Percentiles rank a stretch among this genome's conserved stretches.
Conservation (phyloP, 37 sponge, comb jelly and placozoan genomes). For the Bolinopsis microptera region DNA sequence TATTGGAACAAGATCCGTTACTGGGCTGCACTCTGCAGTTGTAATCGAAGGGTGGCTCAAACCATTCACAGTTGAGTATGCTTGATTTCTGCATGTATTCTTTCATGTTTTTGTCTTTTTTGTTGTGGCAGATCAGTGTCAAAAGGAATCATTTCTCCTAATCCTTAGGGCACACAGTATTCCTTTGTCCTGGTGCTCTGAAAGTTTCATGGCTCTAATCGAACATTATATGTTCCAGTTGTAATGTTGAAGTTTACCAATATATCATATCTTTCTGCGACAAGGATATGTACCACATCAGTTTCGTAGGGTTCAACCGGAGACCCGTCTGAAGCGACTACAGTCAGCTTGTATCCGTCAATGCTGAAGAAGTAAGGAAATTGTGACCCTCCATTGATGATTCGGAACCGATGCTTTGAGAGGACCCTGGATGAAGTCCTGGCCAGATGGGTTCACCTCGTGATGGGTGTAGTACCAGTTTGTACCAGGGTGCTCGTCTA, state of each 20-base stretch:
- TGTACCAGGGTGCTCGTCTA: conserved; percentile 72
- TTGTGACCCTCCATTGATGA: conserved; percentile 74
- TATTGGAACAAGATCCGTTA: not conserved
- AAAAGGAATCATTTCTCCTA: not conserved
- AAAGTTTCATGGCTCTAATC: no score
- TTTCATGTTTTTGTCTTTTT: no score
- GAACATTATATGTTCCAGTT: not conserved
- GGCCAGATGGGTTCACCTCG: conserved; percentile 72
- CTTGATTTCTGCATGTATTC: no score
- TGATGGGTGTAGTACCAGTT: conserved; percentile 86
- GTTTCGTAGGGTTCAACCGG: conserved; percentile 67
- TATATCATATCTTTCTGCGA: conserved; percentile 86
- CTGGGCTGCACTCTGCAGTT: not conserved
- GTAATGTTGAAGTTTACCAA: conserved; percentile 57
- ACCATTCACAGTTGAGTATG: not conserved
- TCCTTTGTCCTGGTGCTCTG: not conserved
- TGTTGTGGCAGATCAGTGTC: no score
- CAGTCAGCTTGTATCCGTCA: conserved; percentile 74
- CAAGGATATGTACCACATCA: conserved; percentile 72
- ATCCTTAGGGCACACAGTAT: not conserved
- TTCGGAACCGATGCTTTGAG: conserved; percentile 70
- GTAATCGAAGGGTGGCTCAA: no score
- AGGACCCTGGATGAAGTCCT: conserved; percentile 70
- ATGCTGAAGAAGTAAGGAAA: conserved; percentile 73
- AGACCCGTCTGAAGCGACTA: conserved; percentile 78